A percentile compares a stretch with the other conserved stretches of the same genome.
phyloP scores from a whole-genome alignment of 2,113 vertebrate species.

The Zosterops japonicus region DNA sequence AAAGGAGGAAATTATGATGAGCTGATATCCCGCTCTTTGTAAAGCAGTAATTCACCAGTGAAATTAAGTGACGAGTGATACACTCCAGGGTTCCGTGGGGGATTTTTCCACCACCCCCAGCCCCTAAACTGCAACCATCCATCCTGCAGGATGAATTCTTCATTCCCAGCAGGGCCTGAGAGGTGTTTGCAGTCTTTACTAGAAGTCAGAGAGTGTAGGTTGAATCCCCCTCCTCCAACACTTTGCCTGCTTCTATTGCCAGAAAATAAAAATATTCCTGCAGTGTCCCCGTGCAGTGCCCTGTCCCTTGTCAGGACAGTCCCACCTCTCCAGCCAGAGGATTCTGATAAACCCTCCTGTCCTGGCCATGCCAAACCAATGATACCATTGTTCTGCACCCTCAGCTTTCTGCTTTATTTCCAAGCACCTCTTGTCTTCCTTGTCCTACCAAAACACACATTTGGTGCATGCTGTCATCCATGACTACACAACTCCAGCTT shows the following conservation, averaged over 20 bases:
- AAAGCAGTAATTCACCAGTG: not conserved
- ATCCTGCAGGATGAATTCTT: not conserved
- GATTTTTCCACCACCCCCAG: rapidly evolving
- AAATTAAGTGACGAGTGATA: not conserved
- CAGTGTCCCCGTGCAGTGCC: not conserved
- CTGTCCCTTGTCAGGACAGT: not conserved
- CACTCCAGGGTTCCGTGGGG: not conserved
- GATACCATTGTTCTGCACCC: not conserved
- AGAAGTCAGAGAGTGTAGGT: not conserved
- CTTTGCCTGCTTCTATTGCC: not conserved
- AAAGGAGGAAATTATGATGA: not conserved
- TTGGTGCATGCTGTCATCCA: not conserved
- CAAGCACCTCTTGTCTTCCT: not conserved
- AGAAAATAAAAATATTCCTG: not conserved
- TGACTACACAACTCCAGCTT: not conserved
- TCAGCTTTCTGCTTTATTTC: not conserved
- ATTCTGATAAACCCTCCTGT: not conserved
- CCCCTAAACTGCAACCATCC: not conserved
- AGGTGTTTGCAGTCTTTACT: not conserved
- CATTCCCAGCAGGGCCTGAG: not conserved
- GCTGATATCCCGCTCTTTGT: not conserved
- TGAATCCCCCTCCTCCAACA: not conserved
- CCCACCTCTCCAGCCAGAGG: not conserved
- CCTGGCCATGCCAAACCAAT: not conserved
- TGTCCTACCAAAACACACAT: not conserved